phyloP scores from a whole-genome alignment of 2,113 vertebrate species.

The Telmatochromis sp. region DNA sequence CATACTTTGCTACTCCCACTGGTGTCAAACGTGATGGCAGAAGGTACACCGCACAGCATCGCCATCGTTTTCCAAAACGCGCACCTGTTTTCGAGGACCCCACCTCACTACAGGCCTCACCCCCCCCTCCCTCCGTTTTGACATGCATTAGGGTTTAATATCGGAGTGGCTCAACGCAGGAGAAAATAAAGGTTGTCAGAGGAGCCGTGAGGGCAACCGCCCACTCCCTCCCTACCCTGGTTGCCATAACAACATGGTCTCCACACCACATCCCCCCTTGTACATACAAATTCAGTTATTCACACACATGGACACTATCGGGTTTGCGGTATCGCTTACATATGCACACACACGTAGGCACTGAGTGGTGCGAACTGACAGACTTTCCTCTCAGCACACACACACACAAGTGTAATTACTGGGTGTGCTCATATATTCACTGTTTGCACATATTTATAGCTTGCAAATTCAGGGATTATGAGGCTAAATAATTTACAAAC shows the following conservation, averaged over 20 bases:
- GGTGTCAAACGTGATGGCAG: neutral
- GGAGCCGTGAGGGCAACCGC: constrained; percentile 45
- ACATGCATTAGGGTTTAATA: constrained; percentile 51
- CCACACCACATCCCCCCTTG: constrained; percentile 31
- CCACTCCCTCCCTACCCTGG: constrained; percentile 49
- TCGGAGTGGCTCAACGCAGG: constrained; percentile 48
- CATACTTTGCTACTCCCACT: constrained; percentile 1
- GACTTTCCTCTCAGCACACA: neutral
- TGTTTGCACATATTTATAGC: neutral
- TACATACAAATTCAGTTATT: constrained; percentile 73
- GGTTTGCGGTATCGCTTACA: constrained; percentile 37
- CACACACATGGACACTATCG: constrained; percentile 57
- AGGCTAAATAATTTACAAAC: neutral
- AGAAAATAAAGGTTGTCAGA: constrained; percentile 70
- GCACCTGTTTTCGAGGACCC: neutral
- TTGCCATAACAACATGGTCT: constrained; percentile 69
- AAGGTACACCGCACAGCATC: neutral
- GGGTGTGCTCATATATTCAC: neutral
- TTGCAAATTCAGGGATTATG: constrained; percentile 1
- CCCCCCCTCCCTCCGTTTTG: neutral
- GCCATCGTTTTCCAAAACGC: neutral
- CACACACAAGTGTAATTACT: neutral
- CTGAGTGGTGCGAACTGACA: neutral
- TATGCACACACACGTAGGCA: constrained; percentile 34
- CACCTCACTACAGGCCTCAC: neutral